Evolutionary conservation across 2,888 invertebrate species (phyloP), one percentile per base, ranked within the genome.

Genomic region (Isoperla grammatica): DNA sequence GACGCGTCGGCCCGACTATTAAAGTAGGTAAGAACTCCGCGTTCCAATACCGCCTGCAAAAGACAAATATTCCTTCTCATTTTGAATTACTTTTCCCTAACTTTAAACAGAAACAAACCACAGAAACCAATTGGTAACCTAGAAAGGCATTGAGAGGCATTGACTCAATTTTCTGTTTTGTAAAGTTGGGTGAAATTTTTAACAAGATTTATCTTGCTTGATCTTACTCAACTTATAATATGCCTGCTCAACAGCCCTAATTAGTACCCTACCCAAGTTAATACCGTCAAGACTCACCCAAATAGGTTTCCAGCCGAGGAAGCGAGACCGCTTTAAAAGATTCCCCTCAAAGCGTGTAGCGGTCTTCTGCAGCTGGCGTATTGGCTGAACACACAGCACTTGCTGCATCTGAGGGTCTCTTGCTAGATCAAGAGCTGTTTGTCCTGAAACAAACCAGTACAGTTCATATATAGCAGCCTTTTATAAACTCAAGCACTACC

Each of bases 11-110:
- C 85, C 17, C 85, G 76, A 0, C 75, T 78, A 39, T 76, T 76
- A 73, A 80, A 81, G 74, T 83, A 83, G 0, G 82, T 78, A 0
- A 86, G 71, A 2, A 86, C 85, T 2, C 86, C 86, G 63, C 84
- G 78, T 66, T 86, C 86, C 1, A 86, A 70, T 0, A 86, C 83
- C 35, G 80, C 82, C 81, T 82, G 66, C 1, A 63, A 60, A 62
- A 0, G n/a, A 57, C 11, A 42, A 40, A n/a, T n/a, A n/a, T n/a
- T n/a, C n/a, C n/a, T n/a, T n/a, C n/a, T n/a, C n/a, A n/a, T n/a
- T n/a, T n/a, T n/a, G n/a, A n/a, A n/a, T n/a, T n/a, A n/a, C n/a
- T n/a, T n/a, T n/a, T n/a, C n/a, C n/a, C n/a, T n/a, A n/a, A n/a
- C n/a, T n/a, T n/a, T n/a, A n/a, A n/a, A n/a, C n/a, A n/a, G n/a